These are phyloP conservation scores for Maniola hyperantus DNA, from an alignment of 2,888 invertebrate species.

Conservation along the genomic window DNA sequence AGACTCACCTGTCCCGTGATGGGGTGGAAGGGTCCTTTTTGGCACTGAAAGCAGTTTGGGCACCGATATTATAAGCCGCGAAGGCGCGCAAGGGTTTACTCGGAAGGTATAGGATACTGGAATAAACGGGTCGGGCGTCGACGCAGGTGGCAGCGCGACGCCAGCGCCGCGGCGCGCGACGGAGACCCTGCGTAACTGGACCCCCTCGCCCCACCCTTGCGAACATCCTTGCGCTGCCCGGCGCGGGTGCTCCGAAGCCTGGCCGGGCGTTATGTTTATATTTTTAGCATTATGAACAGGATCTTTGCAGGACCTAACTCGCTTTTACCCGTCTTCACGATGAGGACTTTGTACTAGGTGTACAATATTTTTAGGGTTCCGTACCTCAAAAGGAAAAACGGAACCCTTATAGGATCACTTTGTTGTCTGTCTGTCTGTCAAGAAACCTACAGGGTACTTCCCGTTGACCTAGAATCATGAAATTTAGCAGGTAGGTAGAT, in stretches of 20 bases:
- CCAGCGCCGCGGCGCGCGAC: constrained; percentile 72
- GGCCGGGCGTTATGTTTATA: too few species aligned
- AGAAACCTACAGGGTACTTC: too few species aligned
- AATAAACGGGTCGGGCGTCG: constrained; percentile 43
- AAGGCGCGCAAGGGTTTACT: constrained; percentile 34
- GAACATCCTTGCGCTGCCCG: constrained; percentile 28
- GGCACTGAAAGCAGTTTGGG: not conserved
- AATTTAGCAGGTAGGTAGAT: too few species aligned
- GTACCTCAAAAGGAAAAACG: too few species aligned
- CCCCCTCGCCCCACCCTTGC: constrained; percentile 36
- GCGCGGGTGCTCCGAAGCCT: not conserved
- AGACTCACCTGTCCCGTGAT: constrained; percentile 33
- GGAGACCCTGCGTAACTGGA: constrained; percentile 57
- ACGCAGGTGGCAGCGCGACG: constrained; percentile 55
- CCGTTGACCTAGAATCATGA: too few species aligned
- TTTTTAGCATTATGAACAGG: too few species aligned
- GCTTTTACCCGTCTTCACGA: too few species aligned
- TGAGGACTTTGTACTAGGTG: too few species aligned
- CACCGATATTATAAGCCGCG: constrained; percentile 13
- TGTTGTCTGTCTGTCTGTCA: too few species aligned
- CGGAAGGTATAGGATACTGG: constrained; percentile 39
- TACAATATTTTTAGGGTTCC: too few species aligned
- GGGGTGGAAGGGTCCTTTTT: constrained; percentile 2
- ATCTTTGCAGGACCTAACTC: too few species aligned
- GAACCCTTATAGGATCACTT: too few species aligned